These are phyloP conservation scores for Drosophila trichaetosa DNA, from an alignment of 2,888 invertebrate species.

Conservation along the genomic window DNA sequence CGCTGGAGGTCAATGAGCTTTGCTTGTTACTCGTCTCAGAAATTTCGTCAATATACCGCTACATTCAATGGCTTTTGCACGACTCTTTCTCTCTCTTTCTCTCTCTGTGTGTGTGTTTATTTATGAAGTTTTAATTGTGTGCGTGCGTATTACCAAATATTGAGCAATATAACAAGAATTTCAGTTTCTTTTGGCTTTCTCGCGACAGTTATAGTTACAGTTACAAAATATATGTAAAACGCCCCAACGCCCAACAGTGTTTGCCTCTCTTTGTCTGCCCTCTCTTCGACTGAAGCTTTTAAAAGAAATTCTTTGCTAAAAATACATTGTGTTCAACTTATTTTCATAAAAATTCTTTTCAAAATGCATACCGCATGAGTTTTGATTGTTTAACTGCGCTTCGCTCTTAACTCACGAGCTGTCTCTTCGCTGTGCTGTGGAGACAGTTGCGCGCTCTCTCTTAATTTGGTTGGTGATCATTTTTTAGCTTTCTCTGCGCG, in stretches of 20 bases:
- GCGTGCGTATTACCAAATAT: slow-evolving; percentile 77
- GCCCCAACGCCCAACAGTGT: slow-evolving; percentile 4
- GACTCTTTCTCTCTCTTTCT: slow-evolving; percentile 2
- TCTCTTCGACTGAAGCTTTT: slow-evolving; percentile 25
- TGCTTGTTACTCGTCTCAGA: slow-evolving; percentile 66
- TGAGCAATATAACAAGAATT: slow-evolving; percentile 79
- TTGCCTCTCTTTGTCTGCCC: slow-evolving; percentile 1
- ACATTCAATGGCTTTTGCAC: slow-evolving; percentile 78
- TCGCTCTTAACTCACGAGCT: not conserved
- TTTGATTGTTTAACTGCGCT: slow-evolving; percentile 38
- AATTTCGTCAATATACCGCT: slow-evolving; percentile 81
- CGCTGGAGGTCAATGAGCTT: slow-evolving; percentile 79
- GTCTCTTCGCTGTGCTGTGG: not conserved
- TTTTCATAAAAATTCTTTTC: slow-evolving; percentile 56
- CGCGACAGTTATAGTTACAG: slow-evolving; percentile 62
- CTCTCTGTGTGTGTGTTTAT: slow-evolving; percentile 32
- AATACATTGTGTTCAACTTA: slow-evolving; percentile 48
- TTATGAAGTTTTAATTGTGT: slow-evolving; percentile 38
- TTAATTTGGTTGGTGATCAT: slow-evolving; percentile 28
- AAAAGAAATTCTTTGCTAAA: slow-evolving; percentile 53
- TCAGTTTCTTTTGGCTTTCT: slow-evolving; percentile 75
- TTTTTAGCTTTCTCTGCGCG: slow-evolving; percentile 35
- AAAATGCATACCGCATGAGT: slow-evolving; percentile 58
- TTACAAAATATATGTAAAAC: slow-evolving; percentile 47
- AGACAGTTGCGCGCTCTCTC: slow-evolving; percentile 9